phyloP scores from a whole-genome alignment of 2,113 vertebrate genomes.

The Psephotus haematonotus region DNA sequence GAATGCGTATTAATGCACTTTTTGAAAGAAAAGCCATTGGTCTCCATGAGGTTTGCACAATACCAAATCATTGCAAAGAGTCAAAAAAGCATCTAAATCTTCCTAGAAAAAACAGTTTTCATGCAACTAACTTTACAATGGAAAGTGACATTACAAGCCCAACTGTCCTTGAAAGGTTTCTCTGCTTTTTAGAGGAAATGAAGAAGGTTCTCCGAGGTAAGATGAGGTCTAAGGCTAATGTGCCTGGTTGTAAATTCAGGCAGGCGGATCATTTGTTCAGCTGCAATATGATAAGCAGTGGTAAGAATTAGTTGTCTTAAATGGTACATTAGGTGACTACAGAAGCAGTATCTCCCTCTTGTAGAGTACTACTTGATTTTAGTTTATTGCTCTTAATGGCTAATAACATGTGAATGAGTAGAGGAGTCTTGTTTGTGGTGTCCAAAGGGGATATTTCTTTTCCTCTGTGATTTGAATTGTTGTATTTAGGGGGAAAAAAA shows the following conservation, averaged over 20 bases:
- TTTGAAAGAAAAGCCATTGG: not conserved
- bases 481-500: not conserved
- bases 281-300: not conserved
- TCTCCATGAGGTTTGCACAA: not conserved
- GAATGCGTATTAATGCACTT: not conserved
- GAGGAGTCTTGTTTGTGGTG: not conserved
- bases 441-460: not conserved
- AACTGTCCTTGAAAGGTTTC: not conserved
- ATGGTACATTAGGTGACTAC: not conserved
- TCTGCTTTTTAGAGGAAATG: not conserved
- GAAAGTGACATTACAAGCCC: not conserved
- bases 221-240: conserved; percentile 24
- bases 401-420: not conserved
- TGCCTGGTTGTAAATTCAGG: not conserved
- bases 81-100: not conserved
- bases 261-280: not conserved
- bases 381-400: not conserved
- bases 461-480: not conserved
- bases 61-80: not conserved
- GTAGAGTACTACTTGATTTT: not conserved
- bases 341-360: not conserved
- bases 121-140: not conserved
- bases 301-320: not conserved
- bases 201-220: conserved; percentile 4
- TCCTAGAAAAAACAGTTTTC: not conserved